Base-by-base conservation (phyloP, 2,797 vertebrate species). In the Pseudomugil tenellus region DNA sequence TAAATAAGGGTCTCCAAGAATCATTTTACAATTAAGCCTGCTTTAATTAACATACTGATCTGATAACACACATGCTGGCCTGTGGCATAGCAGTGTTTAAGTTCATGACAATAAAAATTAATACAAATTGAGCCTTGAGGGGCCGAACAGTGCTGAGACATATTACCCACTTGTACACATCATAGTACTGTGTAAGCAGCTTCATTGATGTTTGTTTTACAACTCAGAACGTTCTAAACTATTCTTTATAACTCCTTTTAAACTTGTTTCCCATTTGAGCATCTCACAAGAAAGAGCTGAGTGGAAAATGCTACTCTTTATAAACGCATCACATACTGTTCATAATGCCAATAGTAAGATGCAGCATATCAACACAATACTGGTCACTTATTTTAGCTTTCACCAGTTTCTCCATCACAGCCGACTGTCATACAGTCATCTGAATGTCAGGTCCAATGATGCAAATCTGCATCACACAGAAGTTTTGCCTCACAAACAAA, bases 21-120 rank as follows among this genome's bases (percentile, higher is more conserved):
- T 81, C 78, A 83, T 86, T 84, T 88, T 74, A 88, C 72, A 88
- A 89, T 90, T 83, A 87, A 87, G 79, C 41, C 80, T 3, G 34
- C 66, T 87, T 91, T 88, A 88, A 89, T 88, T 86, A 80, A 70
- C 81, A 72, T 58, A 58, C 65, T 67, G 74, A 80, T 77, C 81
- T 79, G 51, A 81, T 79, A 69, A 74, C 74, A 55, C 54, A 67
- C 72, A 64, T 9, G 23, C 75, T 76, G 81, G 49, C 76, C 65
- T 76, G 67, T 76, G 72, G 86, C 77, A 83, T 58, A 72, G 78
- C 70, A 58, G 63, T 28, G 29, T 69, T 79, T 65, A 51, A 68
- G 49, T 62, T 75, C 57, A 65, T 68, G 72, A 60, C 75, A 84
- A 85, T 81, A 66, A 70, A 70, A 66, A 69, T 62, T 6, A 74